These are phyloP conservation scores for Otus sunia DNA, from an alignment of 2,113 vertebrate species.

Conservation along the genomic window DNA sequence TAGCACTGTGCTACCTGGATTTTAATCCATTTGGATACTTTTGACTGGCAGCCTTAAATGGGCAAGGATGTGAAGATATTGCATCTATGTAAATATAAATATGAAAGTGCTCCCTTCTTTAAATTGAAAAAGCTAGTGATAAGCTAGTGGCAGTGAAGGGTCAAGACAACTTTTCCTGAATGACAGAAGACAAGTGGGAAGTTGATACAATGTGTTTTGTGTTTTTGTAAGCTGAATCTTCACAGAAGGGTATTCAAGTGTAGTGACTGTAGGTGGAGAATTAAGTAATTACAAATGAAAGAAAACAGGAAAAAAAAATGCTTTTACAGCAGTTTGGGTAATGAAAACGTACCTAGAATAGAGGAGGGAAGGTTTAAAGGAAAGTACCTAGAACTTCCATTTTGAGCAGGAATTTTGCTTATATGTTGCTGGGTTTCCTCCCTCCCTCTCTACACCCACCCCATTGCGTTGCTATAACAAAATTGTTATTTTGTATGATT, in stretches of 20 bases:
- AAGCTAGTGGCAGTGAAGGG: not conserved
- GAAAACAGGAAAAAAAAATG: not conserved
- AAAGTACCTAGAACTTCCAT: not conserved
- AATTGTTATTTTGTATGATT: not conserved
- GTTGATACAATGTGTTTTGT: not conserved
- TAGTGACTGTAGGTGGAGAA: not conserved
- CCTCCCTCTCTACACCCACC: accelerated
- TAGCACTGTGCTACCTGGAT: not conserved
- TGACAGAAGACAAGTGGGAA: not conserved
- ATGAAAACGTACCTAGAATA: not conserved
- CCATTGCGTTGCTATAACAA: not conserved
- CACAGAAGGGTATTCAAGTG: not conserved
- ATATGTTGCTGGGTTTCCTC: not conserved
- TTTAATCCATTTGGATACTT: not conserved
- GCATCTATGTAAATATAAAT: not conserved
- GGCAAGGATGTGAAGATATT: not conserved
- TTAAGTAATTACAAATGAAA: not conserved
- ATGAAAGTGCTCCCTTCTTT: not conserved
- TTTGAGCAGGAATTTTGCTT: not conserved
- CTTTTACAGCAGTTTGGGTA: not conserved
- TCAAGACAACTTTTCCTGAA: not conserved
- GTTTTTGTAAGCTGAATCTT: not conserved
- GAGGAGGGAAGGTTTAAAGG: not conserved
- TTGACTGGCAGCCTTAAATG: not conserved
- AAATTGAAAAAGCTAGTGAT: not conserved